A percentile compares a stretch with the other conserved stretches of the same genome.
Conservation (phyloP, 2,888 invertebrate species). For the Thereva unica region DNA sequence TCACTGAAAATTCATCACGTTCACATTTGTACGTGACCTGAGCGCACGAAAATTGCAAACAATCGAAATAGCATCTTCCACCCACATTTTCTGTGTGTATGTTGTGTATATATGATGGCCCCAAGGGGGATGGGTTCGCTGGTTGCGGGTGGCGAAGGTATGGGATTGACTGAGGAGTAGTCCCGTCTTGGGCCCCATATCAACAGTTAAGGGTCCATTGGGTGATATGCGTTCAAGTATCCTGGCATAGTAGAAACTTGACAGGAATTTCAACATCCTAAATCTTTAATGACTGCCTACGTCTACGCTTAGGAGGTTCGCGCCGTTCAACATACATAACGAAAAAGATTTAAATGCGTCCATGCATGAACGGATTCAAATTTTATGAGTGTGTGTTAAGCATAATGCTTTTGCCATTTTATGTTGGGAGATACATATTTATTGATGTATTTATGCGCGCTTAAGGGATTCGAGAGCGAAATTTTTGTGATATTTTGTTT, state of each 20-base stretch:
- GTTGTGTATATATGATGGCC: too few relatives aligned
- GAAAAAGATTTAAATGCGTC: too few relatives aligned
- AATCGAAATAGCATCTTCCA: constrained; percentile 21
- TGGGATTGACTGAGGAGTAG: constrained; percentile 5
- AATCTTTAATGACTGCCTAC: constrained; percentile 1
- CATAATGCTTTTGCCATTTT: too few relatives aligned
- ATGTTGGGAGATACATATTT: too few relatives aligned
- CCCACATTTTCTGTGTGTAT: too few relatives aligned
- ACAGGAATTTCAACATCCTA: constrained; percentile 20
- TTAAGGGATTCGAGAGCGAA: too few relatives aligned
- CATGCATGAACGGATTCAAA: too few relatives aligned
- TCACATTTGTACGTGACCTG: constrained; percentile 21
- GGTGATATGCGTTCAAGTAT: constrained; percentile 20
- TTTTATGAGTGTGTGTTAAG: too few relatives aligned
- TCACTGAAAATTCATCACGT: constrained; percentile 31
- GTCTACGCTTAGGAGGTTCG: not conserved
- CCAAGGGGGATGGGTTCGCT: too few relatives aligned
- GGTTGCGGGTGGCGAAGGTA: not conserved
- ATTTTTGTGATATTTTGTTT: too few relatives aligned
- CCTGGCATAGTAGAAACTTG: constrained; percentile 8
- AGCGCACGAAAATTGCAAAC: constrained; percentile 22
- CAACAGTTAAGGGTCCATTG: constrained; percentile 7
- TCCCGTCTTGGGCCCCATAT: constrained; percentile 13
- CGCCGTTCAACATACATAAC: too few relatives aligned
- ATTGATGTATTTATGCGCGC: too few relatives aligned